Conservation (phyloP, 2,797 vertebrate species). For the Schizopygopsis pylzovi region DNA sequence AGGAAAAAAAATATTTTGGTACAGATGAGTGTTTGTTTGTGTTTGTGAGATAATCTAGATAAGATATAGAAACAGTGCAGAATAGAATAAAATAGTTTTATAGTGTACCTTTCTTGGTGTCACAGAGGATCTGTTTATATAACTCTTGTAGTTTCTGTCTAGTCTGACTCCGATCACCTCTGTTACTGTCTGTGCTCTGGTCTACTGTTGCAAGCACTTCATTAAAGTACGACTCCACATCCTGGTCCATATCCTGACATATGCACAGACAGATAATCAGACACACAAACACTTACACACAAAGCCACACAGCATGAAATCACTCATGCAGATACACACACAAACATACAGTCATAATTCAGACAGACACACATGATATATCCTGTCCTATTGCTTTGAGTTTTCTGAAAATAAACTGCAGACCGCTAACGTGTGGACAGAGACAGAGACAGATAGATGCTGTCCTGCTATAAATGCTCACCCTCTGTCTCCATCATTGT, state of each 20-base stretch:
- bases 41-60: not conserved
- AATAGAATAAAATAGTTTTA: not conserved
- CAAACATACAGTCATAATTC: conserved; percentile 27
- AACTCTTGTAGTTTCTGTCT: conserved; percentile 77
- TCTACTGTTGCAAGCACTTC: conserved; percentile 84
- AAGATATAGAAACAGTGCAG: not conserved
- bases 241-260: conserved; percentile 79
- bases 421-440: not conserved
- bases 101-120: conserved; percentile 67
- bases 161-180: conserved; percentile 64
- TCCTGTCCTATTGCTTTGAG: conserved; percentile 17
- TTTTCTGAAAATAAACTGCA: conserved; percentile 13
- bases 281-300: conserved; percentile 58
- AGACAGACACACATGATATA: conserved; percentile 17
- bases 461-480: not conserved
- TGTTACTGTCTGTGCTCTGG: conserved; percentile 69
- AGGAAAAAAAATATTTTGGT: conserved; percentile 2
- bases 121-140: conserved; percentile 76
- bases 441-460: not conserved
- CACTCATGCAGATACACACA: conserved; percentile 53
- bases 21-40: not conserved
- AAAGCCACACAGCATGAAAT: conserved; percentile 15
- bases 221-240: conserved; percentile 84
- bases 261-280: conserved; percentile 55
- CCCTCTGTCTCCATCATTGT: not conserved